Evolutionary conservation across 2,888 invertebrate species (phyloP), one percentile per base, ranked within the genome.

Genomic region (Luffia ferchaultella): DNA sequence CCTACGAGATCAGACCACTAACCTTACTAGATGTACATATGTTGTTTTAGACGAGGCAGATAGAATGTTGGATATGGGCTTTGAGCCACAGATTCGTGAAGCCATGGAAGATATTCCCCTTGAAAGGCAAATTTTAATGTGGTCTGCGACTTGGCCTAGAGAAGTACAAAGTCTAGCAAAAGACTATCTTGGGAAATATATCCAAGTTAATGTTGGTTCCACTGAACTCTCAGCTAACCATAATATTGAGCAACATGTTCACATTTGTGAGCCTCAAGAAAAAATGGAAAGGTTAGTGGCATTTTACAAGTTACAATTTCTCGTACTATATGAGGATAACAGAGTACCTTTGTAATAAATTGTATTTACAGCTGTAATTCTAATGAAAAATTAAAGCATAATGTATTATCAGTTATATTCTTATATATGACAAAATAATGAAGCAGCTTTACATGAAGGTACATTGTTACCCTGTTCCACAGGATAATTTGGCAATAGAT

Each of bases 71-170:
- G 97, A 97, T 68, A 97, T 97, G 97, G 97, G 97, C 19, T 97
- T 97, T 75, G 97, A 97, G 68, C 97, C 97, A 1, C 97, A 97
- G 73, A 96, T 97, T 58, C 86, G 96, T 19, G 94, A 95, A 75
- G 95, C 96, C 58, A 84, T 96, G 51, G 93, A 93, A 70, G 95
- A 95, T 67, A 94, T 97, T 50, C 87, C 96, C 56, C 92, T 94
- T 7, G 96, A 97, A 67, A 87, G 97, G 60, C 98, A 98, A 73
- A 96, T 95, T 18, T 85, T 97, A 44, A 98, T 98, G 98, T 98
- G 96, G 91, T 96, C 96, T 54, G 98, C 98, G 0, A 98, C 98
- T 0, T 98, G 98, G 98, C 97, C 97, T 0, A 95, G 94, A 64
- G 97, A 98, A 82, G 97, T 98, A 1, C 87, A 92, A 58, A 87